These are phyloP conservation scores for human (Homo sapiens) DNA, from an alignment of 2,113 vertebrate genomes.

Conservation along the genomic window GRCh38 chr20:52277501-52278000, in stretches of 20 bases:
- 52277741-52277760: background rate
- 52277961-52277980: background rate
- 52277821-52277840: background rate
- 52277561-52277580: no score
- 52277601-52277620: no score
- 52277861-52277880: background rate
- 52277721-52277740: background rate
- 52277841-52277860: background rate
- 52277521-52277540: no score
- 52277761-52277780: background rate
- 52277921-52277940: background rate
- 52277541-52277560: no score
- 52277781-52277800: background rate
- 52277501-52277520: no score
- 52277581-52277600: no score
- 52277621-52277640: no score
- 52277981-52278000: no score
- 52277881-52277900: background rate
- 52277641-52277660: no score
- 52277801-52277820: background rate
- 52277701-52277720: background rate
- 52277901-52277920: background rate
- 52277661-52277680: background rate
- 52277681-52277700: background rate
- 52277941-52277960: background rate